Evolutionary conservation across 2,888 invertebrate genomes (phyloP).

Genomic region (Galeruca laticollis): DNA sequence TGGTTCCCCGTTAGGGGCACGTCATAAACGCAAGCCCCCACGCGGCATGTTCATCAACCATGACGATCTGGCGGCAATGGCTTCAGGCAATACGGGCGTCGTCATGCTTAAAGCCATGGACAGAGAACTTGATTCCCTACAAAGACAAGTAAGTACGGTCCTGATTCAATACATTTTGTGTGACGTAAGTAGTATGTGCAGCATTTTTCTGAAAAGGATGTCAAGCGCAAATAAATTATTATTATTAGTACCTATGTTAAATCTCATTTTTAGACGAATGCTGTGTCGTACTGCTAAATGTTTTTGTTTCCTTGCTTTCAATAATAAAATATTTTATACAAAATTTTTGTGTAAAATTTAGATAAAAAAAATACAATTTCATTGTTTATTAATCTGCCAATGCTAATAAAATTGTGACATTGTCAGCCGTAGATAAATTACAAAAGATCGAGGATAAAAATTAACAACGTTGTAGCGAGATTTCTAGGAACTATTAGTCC

Average conservation of each 20-base stretch:
- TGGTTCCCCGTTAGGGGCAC: conserved; percentile 65
- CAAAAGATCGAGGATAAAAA: too few species aligned
- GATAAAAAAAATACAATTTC: too few species aligned
- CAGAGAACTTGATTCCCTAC: conserved; percentile 92
- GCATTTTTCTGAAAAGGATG: background rate
- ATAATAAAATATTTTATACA: background rate
- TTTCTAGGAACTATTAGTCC: too few species aligned
- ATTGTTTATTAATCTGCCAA: too few species aligned
- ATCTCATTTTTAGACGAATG: background rate
- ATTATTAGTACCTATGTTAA: background rate
- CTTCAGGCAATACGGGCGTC: conserved; percentile 80
- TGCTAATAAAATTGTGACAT: too few species aligned
- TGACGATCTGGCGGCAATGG: conserved; percentile 94
- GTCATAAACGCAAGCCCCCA: conserved; percentile 88
- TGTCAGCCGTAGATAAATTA: too few species aligned
- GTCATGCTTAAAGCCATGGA: conserved; percentile 92
- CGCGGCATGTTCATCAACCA: conserved; percentile 98
- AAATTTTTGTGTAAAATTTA: background rate
- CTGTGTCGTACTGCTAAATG: background rate
- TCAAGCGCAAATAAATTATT: too few species aligned
- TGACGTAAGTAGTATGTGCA: background rate
- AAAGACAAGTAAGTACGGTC: conserved; percentile 89
- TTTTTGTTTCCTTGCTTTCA: conserved; percentile 1
- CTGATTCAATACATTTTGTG: conserved; percentile 21
- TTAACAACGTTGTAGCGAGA: too few species aligned